phyloP scores from a whole-genome alignment of 2,888 invertebrate species.

The Caenorhabditis plicata region DNA sequence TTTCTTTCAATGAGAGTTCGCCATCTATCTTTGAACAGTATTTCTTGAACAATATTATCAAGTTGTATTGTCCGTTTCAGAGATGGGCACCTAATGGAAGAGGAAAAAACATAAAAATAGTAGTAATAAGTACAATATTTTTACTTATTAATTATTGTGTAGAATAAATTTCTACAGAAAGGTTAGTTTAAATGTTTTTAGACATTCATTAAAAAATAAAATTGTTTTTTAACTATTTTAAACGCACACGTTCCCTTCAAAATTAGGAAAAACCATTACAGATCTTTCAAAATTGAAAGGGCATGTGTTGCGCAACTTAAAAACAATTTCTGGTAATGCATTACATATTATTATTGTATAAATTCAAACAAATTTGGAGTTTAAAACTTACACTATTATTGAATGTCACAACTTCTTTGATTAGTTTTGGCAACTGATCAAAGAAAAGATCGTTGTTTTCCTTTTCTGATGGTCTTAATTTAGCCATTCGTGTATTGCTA shows the following conservation, averaged over 20 bases:
- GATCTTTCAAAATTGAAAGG: too few species aligned
- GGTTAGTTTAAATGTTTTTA: neutral
- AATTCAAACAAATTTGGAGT: neutral
- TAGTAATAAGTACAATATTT: too few species aligned
- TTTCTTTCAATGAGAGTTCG: neutral
- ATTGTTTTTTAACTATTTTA: neutral
- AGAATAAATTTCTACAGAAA: too few species aligned
- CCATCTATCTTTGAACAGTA: too few species aligned
- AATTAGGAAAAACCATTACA: too few species aligned
- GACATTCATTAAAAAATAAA: neutral
- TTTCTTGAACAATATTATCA: too few species aligned
- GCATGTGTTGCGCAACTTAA: too few species aligned
- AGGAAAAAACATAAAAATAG: too few species aligned
- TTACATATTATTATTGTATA: neutral
- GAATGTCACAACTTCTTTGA: slow-evolving; percentile 32
- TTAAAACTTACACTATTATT: slow-evolving; percentile 16
- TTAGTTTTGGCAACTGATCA: slow-evolving; percentile 38
- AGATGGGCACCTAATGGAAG: too few species aligned
- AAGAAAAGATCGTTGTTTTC: slow-evolving; percentile 48
- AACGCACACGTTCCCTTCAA: neutral
- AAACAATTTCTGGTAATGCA: too few species aligned
- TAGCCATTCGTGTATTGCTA: slow-evolving; percentile 34
- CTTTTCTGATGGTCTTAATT: slow-evolving; percentile 17
- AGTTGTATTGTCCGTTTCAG: too few species aligned
- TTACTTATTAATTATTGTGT: too few species aligned